A percentile compares a stretch with the other conserved stretches of the same genome.
These are phyloP conservation scores for Leucosticte australis DNA, from an alignment of 2,113 vertebrate species.

Conservation along the genomic window DNA sequence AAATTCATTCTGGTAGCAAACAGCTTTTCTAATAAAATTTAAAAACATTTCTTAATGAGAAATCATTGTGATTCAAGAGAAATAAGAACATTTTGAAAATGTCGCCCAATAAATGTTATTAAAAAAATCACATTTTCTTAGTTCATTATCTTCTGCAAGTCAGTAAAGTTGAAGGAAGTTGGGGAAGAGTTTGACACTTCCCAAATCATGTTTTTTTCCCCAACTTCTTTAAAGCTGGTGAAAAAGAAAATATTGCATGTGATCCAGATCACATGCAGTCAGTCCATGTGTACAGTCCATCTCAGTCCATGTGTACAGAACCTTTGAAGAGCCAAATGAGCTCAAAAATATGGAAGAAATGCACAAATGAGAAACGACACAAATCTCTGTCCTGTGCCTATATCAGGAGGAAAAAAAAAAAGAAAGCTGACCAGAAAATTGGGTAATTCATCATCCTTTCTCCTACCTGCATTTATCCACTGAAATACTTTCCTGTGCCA, in stretches of 20 bases:
- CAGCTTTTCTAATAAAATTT: not conserved
- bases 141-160: not conserved
- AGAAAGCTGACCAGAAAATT: not conserved
- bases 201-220: not conserved
- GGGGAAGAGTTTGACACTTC: not conserved
- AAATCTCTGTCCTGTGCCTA: not conserved
- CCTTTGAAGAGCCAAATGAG: not conserved
- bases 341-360: not conserved
- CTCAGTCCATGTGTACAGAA: not conserved
- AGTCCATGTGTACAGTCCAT: not conserved
- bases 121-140: not conserved
- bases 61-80: not conserved
- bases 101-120: not conserved
- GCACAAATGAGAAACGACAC: not conserved
- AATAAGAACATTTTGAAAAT: not conserved
- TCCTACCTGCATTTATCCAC: not conserved
- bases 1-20: not conserved
- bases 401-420: not conserved
- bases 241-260: not conserved
- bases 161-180: not conserved
- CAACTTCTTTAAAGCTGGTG: not conserved
- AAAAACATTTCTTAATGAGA: not conserved
- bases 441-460: not conserved
- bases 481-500: not conserved
- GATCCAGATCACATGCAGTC: not conserved